phyloP scores from a whole-genome alignment of 2,888 invertebrate species.

The Cremastinae sp. region DNA sequence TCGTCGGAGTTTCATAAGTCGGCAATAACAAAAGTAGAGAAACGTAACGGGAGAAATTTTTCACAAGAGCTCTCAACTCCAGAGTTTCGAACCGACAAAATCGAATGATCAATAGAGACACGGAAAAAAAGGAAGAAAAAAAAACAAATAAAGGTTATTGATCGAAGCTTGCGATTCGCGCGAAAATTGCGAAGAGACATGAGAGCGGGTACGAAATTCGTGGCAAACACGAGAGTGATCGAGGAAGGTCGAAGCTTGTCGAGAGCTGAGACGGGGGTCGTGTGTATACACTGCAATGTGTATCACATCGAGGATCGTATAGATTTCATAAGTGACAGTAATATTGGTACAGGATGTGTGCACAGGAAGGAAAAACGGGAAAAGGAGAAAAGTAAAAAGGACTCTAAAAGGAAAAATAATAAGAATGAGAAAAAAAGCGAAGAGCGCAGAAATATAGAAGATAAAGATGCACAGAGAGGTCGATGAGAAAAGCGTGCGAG shows the following conservation, averaged over 20 bases:
- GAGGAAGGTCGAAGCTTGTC: conserved; percentile 12
- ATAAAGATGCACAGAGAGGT: conserved; percentile 20
- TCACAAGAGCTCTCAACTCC: no score
- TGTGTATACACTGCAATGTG: conserved; percentile 8
- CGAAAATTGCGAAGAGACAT: background rate
- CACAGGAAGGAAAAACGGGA: background rate
- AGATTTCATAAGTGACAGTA: conserved; percentile 32
- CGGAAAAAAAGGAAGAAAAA: no score
- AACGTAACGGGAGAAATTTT: no score
- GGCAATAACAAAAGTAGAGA: no score
- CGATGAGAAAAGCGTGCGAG: conserved; percentile 49
- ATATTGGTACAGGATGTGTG: conserved; percentile 13
- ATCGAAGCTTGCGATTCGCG: background rate
- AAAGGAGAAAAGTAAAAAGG: background rate
- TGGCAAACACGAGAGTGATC: background rate
- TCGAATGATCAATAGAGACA: no score
- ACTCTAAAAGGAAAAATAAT: background rate
- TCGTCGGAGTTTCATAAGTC: no score
- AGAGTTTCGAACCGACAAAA: no score
- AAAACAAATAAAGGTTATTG: background rate
- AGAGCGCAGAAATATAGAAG: background rate
- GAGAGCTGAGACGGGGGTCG: conserved; percentile 12
- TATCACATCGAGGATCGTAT: conserved; percentile 12
- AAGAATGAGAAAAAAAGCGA: conserved; percentile 8
- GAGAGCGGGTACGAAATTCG: no score